Base-by-base conservation (phyloP, 2,113 vertebrate genomes). In the Shinisaurus crocodilurus region DNA sequence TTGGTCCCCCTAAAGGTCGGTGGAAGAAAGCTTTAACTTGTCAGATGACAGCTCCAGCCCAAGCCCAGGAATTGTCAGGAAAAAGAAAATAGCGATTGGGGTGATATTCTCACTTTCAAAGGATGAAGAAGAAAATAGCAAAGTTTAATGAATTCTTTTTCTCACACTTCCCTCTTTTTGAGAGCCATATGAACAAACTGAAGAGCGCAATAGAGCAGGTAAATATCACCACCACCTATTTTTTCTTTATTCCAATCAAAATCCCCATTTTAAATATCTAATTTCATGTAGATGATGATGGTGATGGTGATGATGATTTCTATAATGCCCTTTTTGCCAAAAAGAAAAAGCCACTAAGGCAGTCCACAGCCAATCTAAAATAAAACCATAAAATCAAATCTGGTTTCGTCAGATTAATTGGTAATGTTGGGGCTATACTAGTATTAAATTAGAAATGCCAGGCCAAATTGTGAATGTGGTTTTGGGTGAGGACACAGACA, bases 71-170 rank as follows among this genome's bases (percentile, higher is more conserved):
- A 98, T 98, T 90, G 97, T 98, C 60, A 97, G 98, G 92, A 99
- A 99, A 97, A 99, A 99, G 93, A 99, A 99, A 96, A 99, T 99
- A 87, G 99, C 99, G 75, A 99, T 99, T 86, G 99, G 99, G 0
- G 98, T 99, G 88, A 99, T 99, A 94, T 99, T 99, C 96, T 97
- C 97, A 82, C 97, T 99, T 91, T 99, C 99, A 5, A 96, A 97
- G 92, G 98, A 99, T 88, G 96, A 98, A 85, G 98, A 99, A 91
- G 98, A 99, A 97, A 99, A 98, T 96, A 98, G 92, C 96, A 98
- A 98, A 96, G n/a, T 99, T 99, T 96, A 98, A 99, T 82, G 99
- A 99, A 91, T 99, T 99, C 97, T 99, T 99, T 96, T 99, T 99
- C 97, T 99, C 99, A 74, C 99, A 99, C 96, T 99, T 99, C 91